These are phyloP conservation scores for Enteromius viviparus DNA, from an alignment of 2,797 vertebrate genomes.

Conservation along the genomic window DNA sequence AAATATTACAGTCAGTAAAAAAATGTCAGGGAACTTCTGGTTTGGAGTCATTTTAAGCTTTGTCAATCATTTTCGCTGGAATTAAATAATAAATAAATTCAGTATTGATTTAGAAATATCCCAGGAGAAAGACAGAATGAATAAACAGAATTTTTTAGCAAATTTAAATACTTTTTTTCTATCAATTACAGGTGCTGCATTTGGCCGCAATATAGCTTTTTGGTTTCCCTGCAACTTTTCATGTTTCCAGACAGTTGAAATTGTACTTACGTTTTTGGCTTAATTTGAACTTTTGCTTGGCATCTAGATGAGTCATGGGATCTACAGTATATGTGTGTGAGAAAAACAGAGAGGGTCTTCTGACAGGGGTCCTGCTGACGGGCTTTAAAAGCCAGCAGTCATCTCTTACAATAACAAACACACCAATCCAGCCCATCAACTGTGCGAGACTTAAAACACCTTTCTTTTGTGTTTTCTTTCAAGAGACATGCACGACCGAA, in stretches of 20 bases:
- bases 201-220: neutral
- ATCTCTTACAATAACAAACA: constrained; percentile 76
- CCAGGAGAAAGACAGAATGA: neutral
- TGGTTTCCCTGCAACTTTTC: neutral
- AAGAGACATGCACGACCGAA: constrained; percentile 70
- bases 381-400: constrained; percentile 62
- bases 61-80: constrained; percentile 35
- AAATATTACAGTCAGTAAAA: constrained; percentile 46
- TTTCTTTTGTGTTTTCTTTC: constrained; percentile 65
- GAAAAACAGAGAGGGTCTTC: constrained; percentile 26
- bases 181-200: constrained; percentile 3
- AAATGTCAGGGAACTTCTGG: constrained; percentile 29
- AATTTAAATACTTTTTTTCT: neutral
- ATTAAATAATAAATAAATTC: neutral
- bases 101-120: constrained; percentile 5
- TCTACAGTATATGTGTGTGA: constrained; percentile 13
- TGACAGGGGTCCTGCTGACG: constrained; percentile 62
- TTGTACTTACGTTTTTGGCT: constrained; percentile 9
- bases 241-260: neutral
- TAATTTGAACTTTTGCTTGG: constrained; percentile 11
- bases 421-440: constrained; percentile 56
- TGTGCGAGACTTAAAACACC: constrained; percentile 56
- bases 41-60: constrained; percentile 25
- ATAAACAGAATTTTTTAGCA: neutral
- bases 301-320: constrained; percentile 27